These are phyloP conservation scores for Corythornis madagascariensis DNA, from an alignment of 2,113 vertebrate genomes.

Conservation along the genomic window DNA sequence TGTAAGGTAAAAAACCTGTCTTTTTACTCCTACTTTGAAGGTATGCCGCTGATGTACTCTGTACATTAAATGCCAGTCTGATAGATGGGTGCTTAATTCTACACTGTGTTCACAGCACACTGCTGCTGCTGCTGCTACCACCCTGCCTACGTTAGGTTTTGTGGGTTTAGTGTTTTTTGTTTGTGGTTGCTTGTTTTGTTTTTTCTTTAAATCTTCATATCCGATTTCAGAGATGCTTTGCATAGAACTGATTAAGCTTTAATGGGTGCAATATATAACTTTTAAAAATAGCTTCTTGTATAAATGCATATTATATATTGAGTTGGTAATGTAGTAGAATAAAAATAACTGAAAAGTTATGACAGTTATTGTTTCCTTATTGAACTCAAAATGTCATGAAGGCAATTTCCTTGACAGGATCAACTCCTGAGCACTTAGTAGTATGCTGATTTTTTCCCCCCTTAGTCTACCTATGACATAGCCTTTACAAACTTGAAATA, in stretches of 20 bases:
- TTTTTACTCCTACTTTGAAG: constrained; percentile 23
- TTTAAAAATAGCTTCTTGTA: constrained; percentile 25
- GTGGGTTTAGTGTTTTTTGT: background rate
- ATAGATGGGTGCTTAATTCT: background rate
- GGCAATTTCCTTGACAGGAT: constrained; percentile 33
- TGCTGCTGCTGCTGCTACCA: background rate
- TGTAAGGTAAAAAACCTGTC: background rate
- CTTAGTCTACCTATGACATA: background rate
- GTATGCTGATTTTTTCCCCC: background rate
- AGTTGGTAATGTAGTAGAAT: constrained; percentile 44
- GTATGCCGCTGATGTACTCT: background rate
- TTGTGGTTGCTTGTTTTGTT: background rate
- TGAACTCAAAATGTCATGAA: constrained; percentile 33
- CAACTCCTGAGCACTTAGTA: constrained; percentile 14
- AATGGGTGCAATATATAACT: constrained; percentile 3
- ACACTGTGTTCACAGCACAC: background rate
- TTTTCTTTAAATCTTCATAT: background rate
- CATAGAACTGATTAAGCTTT: constrained; percentile 31
- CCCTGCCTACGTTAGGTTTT: background rate
- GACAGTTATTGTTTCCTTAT: constrained; percentile 36
- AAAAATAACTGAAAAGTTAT: constrained; percentile 1
- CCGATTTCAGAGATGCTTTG: constrained; percentile 44
- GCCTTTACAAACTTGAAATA: background rate
- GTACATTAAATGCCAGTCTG: background rate
- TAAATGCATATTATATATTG: constrained; percentile 42